Conservation (phyloP, 1,140 invertebrate genomes). For the Drosophila paulistorum region DNA sequence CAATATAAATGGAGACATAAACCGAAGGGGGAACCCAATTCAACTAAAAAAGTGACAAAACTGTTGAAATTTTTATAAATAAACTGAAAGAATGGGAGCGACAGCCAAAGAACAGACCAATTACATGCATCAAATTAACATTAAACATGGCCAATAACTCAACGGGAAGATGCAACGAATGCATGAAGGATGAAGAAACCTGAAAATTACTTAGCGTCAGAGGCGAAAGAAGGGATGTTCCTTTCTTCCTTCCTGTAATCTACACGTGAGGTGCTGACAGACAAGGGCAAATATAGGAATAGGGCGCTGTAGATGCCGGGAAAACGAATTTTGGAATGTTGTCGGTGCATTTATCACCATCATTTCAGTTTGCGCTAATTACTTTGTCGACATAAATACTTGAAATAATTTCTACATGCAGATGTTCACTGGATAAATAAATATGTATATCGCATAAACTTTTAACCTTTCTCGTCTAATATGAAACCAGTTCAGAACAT, state of each 20-base stretch:
- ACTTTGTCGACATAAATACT: slow-evolving; percentile 43
- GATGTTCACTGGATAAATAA: slow-evolving; percentile 16
- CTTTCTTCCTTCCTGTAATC: slow-evolving; percentile 14
- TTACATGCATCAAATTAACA: slow-evolving; percentile 60
- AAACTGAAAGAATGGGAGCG: slow-evolving; percentile 54
- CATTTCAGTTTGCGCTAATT: slow-evolving; percentile 53
- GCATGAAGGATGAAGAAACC: slow-evolving; percentile 5
- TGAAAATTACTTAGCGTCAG: slow-evolving; percentile 24
- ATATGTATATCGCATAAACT: neutral
- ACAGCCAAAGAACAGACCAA: slow-evolving; percentile 30
- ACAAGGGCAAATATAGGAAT: slow-evolving; percentile 28
- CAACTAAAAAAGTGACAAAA: slow-evolving; percentile 57
- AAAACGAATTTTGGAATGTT: slow-evolving; percentile 31
- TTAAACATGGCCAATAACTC: slow-evolving; percentile 53
- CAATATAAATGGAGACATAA: slow-evolving; percentile 68
- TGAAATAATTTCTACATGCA: slow-evolving; percentile 36
- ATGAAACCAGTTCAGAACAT: slow-evolving; percentile 65
- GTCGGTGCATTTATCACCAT: slow-evolving; percentile 34
- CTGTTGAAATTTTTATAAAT: slow-evolving; percentile 62
- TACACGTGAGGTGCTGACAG: slow-evolving; percentile 48
- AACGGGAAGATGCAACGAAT: slow-evolving; percentile 9
- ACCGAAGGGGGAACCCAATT: slow-evolving; percentile 11
- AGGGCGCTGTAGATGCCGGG: slow-evolving; percentile 4
- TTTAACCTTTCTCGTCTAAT: slow-evolving; percentile 29
- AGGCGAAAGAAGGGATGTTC: slow-evolving; percentile 20